Percentiles rank a stretch among this genome's conserved stretches.
Evolutionary conservation across 1,140 invertebrate genomes (phyloP).

Genomic region (Plutomurus gul): DNA sequence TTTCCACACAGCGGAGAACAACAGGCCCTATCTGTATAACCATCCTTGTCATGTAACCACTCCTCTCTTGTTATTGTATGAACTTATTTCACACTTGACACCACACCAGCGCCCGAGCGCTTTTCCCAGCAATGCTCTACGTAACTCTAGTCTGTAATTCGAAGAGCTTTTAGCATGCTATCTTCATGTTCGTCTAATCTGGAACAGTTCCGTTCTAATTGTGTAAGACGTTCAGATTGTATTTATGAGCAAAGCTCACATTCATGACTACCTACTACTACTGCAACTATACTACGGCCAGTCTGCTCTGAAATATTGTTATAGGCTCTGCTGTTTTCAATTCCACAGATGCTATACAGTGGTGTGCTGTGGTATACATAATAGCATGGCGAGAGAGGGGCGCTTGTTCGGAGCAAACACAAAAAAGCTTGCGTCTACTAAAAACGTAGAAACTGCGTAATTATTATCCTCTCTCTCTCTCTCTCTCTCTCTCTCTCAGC

Average conservation of each 20-base stretch:
- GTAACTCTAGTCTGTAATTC: not conserved
- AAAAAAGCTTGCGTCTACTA: too few relatives aligned
- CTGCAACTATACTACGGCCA: not conserved
- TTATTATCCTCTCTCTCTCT: too few relatives aligned
- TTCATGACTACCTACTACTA: not conserved
- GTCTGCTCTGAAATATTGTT: too few relatives aligned
- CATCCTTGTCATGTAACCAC: constrained; percentile 11
- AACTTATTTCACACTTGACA: constrained; percentile 1
- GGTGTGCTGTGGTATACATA: too few relatives aligned
- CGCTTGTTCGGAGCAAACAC: too few relatives aligned
- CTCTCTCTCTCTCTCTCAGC: too few relatives aligned
- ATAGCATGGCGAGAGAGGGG: too few relatives aligned
- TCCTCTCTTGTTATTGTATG: constrained; percentile 12
- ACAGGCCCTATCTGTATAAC: not conserved
- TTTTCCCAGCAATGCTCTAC: not conserved
- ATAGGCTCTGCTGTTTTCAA: too few relatives aligned
- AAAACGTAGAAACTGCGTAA: too few relatives aligned
- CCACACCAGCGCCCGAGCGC: not conserved
- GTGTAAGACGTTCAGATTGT: constrained; percentile 23
- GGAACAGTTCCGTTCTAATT: constrained; percentile 26
- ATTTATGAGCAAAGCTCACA: constrained; percentile 2
- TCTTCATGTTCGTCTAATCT: constrained; percentile 6
- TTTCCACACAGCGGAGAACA: not conserved
- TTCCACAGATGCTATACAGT: too few relatives aligned
- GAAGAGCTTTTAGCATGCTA: constrained; percentile 15